These are phyloP conservation scores for Nansenia antarctica DNA, from an alignment of 2,113 vertebrate species.

Conservation along the genomic window DNA sequence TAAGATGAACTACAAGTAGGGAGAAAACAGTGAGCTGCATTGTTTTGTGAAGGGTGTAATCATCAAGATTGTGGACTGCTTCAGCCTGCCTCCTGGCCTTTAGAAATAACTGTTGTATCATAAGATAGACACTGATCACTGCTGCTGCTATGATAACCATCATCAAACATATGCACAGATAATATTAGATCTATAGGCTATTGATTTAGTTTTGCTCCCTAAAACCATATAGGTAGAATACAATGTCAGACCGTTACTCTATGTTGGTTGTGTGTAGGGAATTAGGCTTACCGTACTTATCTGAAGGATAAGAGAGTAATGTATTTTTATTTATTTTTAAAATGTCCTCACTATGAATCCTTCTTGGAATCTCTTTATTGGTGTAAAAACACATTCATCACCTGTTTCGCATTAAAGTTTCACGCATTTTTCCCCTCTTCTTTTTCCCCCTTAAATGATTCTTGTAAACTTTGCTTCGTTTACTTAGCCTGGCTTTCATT, in stretches of 20 bases:
- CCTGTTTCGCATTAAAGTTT: slow-evolving; percentile 91
- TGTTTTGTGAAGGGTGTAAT: not conserved
- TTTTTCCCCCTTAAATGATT: slow-evolving; percentile 77
- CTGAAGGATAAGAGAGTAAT: slow-evolving; percentile 17
- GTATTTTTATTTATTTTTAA: slow-evolving; percentile 28
- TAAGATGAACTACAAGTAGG: slow-evolving; percentile 46
- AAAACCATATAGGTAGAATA: not conserved
- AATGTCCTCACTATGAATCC: slow-evolving; percentile 42
- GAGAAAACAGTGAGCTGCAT: slow-evolving; percentile 12
- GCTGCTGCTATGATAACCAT: too few species aligned
- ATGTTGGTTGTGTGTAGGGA: not conserved
- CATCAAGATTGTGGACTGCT: not conserved
- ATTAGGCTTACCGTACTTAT: not conserved
- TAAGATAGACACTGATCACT: too few species aligned
- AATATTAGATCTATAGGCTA: not conserved
- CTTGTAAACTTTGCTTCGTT: slow-evolving; percentile 96
- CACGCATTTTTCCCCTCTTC: slow-evolving; percentile 77
- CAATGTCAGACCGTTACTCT: not conserved
- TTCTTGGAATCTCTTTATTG: slow-evolving; percentile 48
- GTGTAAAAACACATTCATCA: slow-evolving; percentile 72
- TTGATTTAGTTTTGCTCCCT: not conserved
- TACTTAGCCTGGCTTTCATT: slow-evolving; percentile 99
- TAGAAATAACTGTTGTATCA: too few species aligned
- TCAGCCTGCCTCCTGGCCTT: too few species aligned
- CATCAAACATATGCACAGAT: not conserved